phyloP scores from a whole-genome alignment of 2,797 vertebrate species.

The Setipinna tenuifilis region DNA sequence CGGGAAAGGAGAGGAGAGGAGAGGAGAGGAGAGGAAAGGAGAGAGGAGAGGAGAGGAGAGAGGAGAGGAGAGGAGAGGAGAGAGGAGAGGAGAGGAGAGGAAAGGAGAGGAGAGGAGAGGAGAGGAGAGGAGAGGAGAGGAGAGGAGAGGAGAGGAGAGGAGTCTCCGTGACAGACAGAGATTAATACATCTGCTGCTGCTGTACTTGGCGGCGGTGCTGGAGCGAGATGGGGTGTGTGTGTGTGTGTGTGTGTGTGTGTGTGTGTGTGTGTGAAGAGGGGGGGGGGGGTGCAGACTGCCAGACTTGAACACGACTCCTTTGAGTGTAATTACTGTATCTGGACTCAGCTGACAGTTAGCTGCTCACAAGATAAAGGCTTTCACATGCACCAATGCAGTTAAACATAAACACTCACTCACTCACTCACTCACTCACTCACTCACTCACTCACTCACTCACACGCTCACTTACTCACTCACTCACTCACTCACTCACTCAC shows the following conservation, averaged over 20 bases:
- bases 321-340: conserved; percentile 22
- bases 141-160: too few relatives aligned
- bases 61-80: not conserved
- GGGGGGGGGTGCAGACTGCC: not conserved
- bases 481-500: not conserved
- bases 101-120: too few relatives aligned
- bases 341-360: conserved; percentile 8
- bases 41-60: not conserved
- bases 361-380: conserved; percentile 8
- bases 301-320: conserved; percentile 8
- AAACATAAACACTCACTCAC: not conserved
- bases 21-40: conserved; percentile 61
- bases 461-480: conserved; percentile 19
- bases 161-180: too few relatives aligned
- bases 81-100: too few relatives aligned
- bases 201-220: too few relatives aligned
- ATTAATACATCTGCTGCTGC: too few relatives aligned
- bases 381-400: not conserved
- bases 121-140: too few relatives aligned
- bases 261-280: too few relatives aligned
- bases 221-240: too few relatives aligned
- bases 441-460: not conserved
- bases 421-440: conserved; percentile 22
- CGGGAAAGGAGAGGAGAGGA: too few relatives aligned
- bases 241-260: too few relatives aligned